Percentiles rank a stretch among this genome's conserved stretches.
Conservation (phyloP, 2,113 vertebrate species). For the Erinaceus europaeus region DNA sequence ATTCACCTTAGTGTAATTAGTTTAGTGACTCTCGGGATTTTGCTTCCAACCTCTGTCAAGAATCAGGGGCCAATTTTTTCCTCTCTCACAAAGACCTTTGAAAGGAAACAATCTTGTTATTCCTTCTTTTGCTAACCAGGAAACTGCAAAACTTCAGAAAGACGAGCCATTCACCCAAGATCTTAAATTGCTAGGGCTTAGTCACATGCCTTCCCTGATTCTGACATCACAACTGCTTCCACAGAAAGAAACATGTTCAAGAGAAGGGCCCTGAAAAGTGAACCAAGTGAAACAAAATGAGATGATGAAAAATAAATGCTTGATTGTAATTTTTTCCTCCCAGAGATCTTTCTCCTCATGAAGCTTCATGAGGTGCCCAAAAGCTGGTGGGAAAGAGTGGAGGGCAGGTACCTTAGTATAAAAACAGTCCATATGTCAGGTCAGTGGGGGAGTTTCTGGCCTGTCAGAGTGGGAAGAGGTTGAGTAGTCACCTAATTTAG, state of each 20-base stretch:
- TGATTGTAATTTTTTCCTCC: not conserved
- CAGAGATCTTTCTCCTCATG: not conserved
- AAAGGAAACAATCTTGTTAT: not conserved
- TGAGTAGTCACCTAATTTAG: slow-evolving; percentile 49
- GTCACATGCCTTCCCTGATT: not conserved
- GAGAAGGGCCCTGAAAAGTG: not conserved
- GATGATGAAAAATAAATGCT: not conserved
- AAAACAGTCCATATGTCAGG: slow-evolving; percentile 35
- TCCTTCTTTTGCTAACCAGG: not conserved
- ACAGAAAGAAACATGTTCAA: not conserved
- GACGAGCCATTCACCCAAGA: not conserved
- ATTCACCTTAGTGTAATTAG: not conserved
- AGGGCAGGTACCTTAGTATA: too few species aligned
- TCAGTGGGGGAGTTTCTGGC: not conserved
- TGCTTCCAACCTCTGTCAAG: not conserved
- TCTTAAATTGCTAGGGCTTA: not conserved
- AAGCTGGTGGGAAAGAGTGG: not conserved
- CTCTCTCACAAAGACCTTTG: not conserved
- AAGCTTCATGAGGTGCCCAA: not conserved
- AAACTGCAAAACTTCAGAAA: not conserved
- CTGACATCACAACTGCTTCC: not conserved
- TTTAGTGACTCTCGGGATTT: not conserved
- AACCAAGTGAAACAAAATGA: not conserved
- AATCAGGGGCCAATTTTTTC: not conserved
- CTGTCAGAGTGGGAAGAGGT: slow-evolving; percentile 11